Percentiles rank a stretch among this genome's conserved stretches.
Evolutionary conservation across 2,113 vertebrate genomes (phyloP).

Genomic region (Vimba vimba): DNA sequence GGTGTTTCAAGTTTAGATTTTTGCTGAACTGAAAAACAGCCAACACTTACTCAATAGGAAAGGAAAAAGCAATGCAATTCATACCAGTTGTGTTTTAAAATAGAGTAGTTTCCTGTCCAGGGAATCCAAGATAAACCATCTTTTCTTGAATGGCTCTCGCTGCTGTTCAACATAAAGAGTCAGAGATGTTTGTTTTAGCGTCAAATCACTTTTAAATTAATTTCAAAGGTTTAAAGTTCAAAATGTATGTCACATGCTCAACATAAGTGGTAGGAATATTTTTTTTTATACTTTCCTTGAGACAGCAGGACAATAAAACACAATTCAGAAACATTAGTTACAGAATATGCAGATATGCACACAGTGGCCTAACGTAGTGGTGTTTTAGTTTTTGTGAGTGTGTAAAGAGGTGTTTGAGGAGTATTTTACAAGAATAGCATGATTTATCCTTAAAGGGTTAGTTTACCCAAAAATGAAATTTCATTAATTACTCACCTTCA

Average conservation of each 20-base stretch:
- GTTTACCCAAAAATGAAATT: no score
- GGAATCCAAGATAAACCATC: constrained; percentile 91
- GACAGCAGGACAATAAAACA: not conserved
- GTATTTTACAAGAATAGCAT: not conserved
- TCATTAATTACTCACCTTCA: no score
- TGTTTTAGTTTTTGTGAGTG: not conserved
- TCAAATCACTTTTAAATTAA: not conserved
- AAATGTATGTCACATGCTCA: not conserved
- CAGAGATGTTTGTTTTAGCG: not conserved
- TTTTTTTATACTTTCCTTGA: not conserved
- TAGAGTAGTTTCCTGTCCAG: constrained; percentile 88
- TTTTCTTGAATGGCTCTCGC: constrained; percentile 86
- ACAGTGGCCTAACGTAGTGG: not conserved
- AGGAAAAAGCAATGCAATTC: constrained; percentile 44
- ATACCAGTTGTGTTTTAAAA: constrained; percentile 89
- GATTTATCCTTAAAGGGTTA: not conserved
- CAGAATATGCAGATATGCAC: not conserved
- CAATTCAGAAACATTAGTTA: not conserved
- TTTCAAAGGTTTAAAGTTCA: not conserved
- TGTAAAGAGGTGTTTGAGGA: not conserved
- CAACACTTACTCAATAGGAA: not conserved
- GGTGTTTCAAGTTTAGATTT: no score
- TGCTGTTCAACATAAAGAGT: constrained; percentile 74
- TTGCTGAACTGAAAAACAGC: not conserved
- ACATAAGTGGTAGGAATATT: not conserved